Percentiles rank a stretch among this genome's conserved stretches.
Conservation (phyloP, 2,113 vertebrate species). For the Lethenteron camtschaticum region DNA sequence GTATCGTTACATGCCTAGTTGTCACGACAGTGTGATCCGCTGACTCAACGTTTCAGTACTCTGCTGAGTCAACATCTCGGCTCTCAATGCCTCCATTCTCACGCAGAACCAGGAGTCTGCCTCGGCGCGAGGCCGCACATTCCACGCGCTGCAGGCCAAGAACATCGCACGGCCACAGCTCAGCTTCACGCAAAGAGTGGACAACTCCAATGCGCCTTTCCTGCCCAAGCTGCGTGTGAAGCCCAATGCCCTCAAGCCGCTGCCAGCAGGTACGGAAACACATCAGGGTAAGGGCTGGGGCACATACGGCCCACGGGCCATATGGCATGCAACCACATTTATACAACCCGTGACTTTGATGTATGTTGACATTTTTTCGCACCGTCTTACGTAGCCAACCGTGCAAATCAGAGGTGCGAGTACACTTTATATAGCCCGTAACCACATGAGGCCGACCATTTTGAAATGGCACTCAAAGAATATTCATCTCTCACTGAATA, state of each 20-base stretch:
- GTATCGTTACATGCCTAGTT: conserved; percentile 5
- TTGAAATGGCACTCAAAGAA: too few species aligned
- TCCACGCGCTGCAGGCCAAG: conserved; percentile 67
- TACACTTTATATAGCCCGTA: too few species aligned
- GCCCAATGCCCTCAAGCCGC: conserved; percentile 59
- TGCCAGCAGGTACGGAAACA: conserved; percentile 45
- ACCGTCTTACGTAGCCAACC: too few species aligned
- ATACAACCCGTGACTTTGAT: too few species aligned
- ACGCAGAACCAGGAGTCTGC: conserved; percentile 30
- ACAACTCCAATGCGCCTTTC: conserved; percentile 88
- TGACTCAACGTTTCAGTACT: neutral
- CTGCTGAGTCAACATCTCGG: neutral
- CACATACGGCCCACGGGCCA: too few species aligned
- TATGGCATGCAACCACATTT: too few species aligned
- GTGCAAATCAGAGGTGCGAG: too few species aligned
- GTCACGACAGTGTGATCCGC: neutral
- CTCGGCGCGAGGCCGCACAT: conserved; percentile 38
- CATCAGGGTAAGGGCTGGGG: neutral
- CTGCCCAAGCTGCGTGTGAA: conserved; percentile 71
- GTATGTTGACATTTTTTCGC: too few species aligned
- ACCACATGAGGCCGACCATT: too few species aligned
- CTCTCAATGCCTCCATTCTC: conserved; percentile 2
- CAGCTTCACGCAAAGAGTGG: conserved; percentile 67
- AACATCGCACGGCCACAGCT: conserved; percentile 70
- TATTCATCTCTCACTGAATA: too few species aligned